Evolutionary conservation across 2,888 invertebrate species (phyloP).

Genomic region (Coleophora deauratella): DNA sequence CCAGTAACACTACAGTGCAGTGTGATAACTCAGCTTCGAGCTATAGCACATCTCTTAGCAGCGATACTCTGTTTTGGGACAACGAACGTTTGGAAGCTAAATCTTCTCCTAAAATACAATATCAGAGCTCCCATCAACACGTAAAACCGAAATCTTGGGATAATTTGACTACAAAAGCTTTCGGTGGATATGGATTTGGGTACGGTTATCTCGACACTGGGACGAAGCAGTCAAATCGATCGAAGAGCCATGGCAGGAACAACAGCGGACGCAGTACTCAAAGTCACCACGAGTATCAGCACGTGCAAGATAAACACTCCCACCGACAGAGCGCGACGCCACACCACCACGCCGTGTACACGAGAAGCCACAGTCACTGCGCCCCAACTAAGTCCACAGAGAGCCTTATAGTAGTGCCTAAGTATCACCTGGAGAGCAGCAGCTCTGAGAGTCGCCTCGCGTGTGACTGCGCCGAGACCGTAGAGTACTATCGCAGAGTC

Average conservation of each 20-base stretch:
- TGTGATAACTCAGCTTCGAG: slow-evolving; percentile 84
- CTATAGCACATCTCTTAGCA: slow-evolving; percentile 89
- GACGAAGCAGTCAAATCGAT: slow-evolving; percentile 50
- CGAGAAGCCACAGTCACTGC: slow-evolving; percentile 68
- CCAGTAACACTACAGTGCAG: slow-evolving; percentile 79
- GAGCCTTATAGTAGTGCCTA: slow-evolving; percentile 80
- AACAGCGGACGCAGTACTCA: slow-evolving; percentile 75
- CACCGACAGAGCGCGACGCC: slow-evolving; percentile 59
- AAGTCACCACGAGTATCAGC: slow-evolving; percentile 66
- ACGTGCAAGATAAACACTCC: slow-evolving; percentile 51
- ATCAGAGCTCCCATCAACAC: slow-evolving; percentile 60
- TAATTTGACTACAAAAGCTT: slow-evolving; percentile 88
- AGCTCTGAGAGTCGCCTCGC: slow-evolving; percentile 80
- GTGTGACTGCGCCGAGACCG: slow-evolving; percentile 79
- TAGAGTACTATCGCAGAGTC: slow-evolving; percentile 54
- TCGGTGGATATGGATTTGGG: slow-evolving; percentile 90
- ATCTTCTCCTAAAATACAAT: slow-evolving; percentile 63
- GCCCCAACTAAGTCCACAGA: slow-evolving; percentile 87
- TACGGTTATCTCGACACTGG: slow-evolving; percentile 86
- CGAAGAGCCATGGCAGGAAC: slow-evolving; percentile 67
- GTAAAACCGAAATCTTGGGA: slow-evolving; percentile 92
- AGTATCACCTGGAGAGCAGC: slow-evolving; percentile 74
- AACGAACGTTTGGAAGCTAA: slow-evolving; percentile 60
- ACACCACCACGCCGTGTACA: slow-evolving; percentile 62
- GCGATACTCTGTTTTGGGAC: slow-evolving; percentile 91